A percentile compares a stretch with the other conserved stretches of the same genome.
These are phyloP conservation scores for Epinotia nisella DNA, from an alignment of 2,888 invertebrate genomes.

Conservation along the genomic window DNA sequence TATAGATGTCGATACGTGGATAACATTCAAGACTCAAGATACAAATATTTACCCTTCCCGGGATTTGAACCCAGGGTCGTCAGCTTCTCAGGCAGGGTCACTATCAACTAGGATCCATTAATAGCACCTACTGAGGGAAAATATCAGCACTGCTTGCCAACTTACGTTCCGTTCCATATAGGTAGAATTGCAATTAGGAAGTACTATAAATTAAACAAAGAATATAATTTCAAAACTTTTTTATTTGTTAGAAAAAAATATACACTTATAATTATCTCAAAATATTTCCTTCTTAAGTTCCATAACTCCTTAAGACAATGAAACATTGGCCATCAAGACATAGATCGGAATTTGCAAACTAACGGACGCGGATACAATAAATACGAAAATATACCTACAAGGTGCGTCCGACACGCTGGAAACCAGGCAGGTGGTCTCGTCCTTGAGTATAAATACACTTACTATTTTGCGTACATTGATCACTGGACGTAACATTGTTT, in stretches of 20 bases:
- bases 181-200: no score
- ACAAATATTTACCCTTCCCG: no score
- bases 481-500: conserved; percentile 16
- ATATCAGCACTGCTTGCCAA: no score
- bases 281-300: conserved; percentile 63
- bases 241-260: conserved; percentile 73
- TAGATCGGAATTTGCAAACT: conserved; percentile 67
- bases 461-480: neutral
- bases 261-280: conserved; percentile 70
- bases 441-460: neutral
- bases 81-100: no score
- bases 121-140: no score
- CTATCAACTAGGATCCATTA: no score
- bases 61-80: no score
- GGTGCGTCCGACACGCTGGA: conserved; percentile 18
- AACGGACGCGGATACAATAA: conserved; percentile 47
- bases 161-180: no score
- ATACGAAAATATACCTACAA: conserved; percentile 13
- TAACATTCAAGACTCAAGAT: no score
- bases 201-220: neutral
- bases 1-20: no score
- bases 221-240: conserved; percentile 46
- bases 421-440: neutral
- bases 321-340: conserved; percentile 58
- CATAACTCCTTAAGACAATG: conserved; percentile 39